A percentile compares a stretch with the other conserved stretches of the same genome.
These are phyloP conservation scores for Papilio polytes DNA, from an alignment of 1,140 invertebrate species.

Conservation along the genomic window DNA sequence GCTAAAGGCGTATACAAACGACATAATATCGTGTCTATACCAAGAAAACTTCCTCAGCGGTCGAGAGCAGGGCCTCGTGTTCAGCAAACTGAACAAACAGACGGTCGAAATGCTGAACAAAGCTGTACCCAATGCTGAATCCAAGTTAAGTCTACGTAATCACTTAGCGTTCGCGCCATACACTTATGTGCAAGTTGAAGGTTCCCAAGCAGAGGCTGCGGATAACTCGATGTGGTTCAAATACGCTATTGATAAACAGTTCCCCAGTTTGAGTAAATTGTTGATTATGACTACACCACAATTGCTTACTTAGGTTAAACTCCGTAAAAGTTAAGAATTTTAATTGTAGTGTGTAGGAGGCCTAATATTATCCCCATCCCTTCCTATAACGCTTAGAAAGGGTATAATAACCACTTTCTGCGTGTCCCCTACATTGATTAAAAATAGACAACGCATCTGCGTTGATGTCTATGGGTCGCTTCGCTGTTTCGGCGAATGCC, in stretches of 20 bases:
- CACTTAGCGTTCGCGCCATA: slow-evolving; percentile 75
- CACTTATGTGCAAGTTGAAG: slow-evolving; percentile 63
- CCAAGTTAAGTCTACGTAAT: slow-evolving; percentile 66
- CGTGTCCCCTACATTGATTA: too few relatives aligned
- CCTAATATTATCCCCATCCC: too few relatives aligned
- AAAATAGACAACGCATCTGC: too few relatives aligned
- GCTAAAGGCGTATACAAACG: slow-evolving; percentile 61
- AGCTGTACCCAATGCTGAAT: slow-evolving; percentile 61
- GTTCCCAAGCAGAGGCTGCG: neutral
- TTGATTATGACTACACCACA: slow-evolving; percentile 16
- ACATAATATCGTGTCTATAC: slow-evolving; percentile 69
- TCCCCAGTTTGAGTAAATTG: neutral
- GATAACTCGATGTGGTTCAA: slow-evolving; percentile 23
- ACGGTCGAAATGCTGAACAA: slow-evolving; percentile 61
- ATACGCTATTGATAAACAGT: slow-evolving; percentile 4
- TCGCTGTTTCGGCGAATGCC: too few relatives aligned
- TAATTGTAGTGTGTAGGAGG: too few relatives aligned
- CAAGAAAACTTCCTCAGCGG: slow-evolving; percentile 58
- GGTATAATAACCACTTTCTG: too few relatives aligned
- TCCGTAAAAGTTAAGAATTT: neutral
- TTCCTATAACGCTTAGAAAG: too few relatives aligned
- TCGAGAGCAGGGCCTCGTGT: slow-evolving; percentile 62
- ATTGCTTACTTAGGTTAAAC: neutral
- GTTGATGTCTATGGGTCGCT: too few relatives aligned
- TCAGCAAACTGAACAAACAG: slow-evolving; percentile 63